These are phyloP conservation scores for Allophyes oxyacanthae DNA, from an alignment of 2,888 invertebrate species.

Conservation along the genomic window DNA sequence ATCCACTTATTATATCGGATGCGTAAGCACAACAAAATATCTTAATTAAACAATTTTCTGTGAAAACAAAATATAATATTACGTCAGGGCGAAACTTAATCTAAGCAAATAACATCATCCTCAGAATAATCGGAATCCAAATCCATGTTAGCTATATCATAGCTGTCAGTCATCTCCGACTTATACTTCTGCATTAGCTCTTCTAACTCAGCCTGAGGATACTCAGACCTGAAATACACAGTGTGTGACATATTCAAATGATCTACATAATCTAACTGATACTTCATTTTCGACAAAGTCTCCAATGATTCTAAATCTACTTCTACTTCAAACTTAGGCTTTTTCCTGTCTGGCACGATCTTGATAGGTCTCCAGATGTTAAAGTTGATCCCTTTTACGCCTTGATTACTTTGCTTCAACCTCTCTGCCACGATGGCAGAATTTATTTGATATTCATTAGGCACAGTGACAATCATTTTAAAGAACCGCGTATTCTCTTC, in stretches of 20 bases:
- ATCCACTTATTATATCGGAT: background rate
- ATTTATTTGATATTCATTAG: constrained; percentile 44
- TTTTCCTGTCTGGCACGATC: constrained; percentile 26
- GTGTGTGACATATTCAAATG: constrained; percentile 42
- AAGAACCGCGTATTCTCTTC: constrained; percentile 66
- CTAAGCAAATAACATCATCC: constrained; percentile 62
- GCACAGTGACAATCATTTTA: constrained; percentile 64
- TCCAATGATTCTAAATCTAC: constrained; percentile 79
- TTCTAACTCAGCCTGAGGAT: constrained; percentile 59
- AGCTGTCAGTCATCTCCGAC: constrained; percentile 72
- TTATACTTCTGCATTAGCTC: constrained; percentile 69
- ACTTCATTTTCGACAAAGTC: constrained; percentile 66
- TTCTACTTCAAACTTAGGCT: constrained; percentile 59
- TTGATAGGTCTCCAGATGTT: constrained; percentile 70
- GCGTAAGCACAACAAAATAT: background rate
- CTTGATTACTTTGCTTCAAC: constrained; percentile 73
- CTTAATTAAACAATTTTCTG: constrained; percentile 5
- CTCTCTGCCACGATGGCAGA: constrained; percentile 60
- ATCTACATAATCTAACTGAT: constrained; percentile 70
- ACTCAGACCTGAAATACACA: constrained; percentile 61
- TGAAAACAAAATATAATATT: constrained; percentile 7
- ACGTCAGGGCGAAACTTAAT: constrained; percentile 33
- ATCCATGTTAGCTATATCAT: constrained; percentile 82
- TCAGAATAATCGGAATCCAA: constrained; percentile 69
- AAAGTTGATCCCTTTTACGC: constrained; percentile 76